phyloP scores from a whole-genome alignment of 1,140 invertebrate genomes.

The Cyclargus thomasi region DNA sequence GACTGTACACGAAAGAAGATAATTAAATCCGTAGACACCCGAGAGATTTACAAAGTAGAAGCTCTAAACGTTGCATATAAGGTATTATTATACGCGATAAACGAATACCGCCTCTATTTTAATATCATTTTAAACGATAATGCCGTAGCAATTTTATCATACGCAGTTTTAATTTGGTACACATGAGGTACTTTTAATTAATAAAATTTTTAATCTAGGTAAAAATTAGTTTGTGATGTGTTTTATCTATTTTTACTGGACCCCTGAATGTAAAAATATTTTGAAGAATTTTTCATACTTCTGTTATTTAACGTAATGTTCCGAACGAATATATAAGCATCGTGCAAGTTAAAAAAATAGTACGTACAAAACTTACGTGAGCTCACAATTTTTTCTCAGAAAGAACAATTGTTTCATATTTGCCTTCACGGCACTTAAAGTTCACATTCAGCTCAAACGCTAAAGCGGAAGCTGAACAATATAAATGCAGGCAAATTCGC shows the following conservation, averaged over 20 bases:
- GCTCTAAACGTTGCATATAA: conserved; percentile 32
- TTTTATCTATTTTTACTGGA: no score
- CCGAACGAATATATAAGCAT: no score
- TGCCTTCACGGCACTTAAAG: neutral
- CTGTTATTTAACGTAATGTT: no score
- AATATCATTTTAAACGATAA: neutral
- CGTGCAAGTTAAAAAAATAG: neutral
- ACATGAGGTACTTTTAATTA: neutral
- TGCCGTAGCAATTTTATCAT: neutral
- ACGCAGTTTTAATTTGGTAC: neutral
- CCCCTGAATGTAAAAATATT: no score
- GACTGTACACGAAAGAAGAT: conserved; percentile 52
- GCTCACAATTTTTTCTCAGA: neutral
- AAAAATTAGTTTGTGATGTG: neutral
- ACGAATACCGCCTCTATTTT: conserved; percentile 6
- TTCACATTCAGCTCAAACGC: neutral
- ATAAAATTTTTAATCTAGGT: neutral
- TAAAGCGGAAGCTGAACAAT: conserved; percentile 5
- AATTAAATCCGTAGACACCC: conserved; percentile 51
- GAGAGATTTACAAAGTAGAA: conserved; percentile 44
- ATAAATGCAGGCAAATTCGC: conserved; percentile 17
- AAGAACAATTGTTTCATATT: neutral
- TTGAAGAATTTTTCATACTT: no score
- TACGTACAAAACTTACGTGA: no score
- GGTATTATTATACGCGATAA: conserved; percentile 25